Percentiles rank a stretch among this genome's conserved stretches.
phyloP scores from a whole-genome alignment of 2,888 invertebrate genomes.

The Drosophila rubida region DNA sequence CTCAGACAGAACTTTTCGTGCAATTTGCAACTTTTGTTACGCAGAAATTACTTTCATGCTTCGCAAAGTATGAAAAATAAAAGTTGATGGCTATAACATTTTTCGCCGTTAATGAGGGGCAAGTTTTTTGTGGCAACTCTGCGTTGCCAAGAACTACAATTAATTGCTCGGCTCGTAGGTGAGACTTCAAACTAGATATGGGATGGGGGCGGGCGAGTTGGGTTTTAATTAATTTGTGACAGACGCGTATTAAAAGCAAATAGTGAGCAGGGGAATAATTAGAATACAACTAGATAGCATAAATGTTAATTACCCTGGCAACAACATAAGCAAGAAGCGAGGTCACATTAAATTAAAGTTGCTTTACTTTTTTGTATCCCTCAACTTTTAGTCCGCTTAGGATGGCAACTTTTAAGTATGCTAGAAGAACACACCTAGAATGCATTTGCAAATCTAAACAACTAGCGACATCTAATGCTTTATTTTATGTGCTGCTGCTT shows the following conservation, averaged over 20 bases:
- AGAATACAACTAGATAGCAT: not conserved
- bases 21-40: conserved; percentile 33
- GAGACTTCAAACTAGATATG: not conserved
- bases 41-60: conserved; percentile 28
- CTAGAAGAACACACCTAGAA: too few relatives aligned
- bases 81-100: conserved; percentile 19
- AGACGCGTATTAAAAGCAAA: not conserved
- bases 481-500: too few relatives aligned
- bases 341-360: not conserved
- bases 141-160: conserved; percentile 9
- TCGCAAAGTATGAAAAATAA: conserved; percentile 20
- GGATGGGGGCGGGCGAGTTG: not conserved
- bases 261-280: not conserved
- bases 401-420: too few relatives aligned
- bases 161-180: not conserved
- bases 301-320: not conserved
- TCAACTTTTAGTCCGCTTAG: too few relatives aligned
- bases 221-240: not conserved
- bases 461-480: too few relatives aligned
- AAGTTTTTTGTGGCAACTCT: conserved; percentile 9
- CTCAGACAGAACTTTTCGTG: conserved; percentile 14
- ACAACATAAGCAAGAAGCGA: not conserved
- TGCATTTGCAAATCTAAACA: too few relatives aligned
- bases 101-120: not conserved
- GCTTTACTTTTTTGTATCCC: not conserved